Conservation (phyloP, 53 echinoderm and acorn worm genomes). For the Echinometra lucunter region DNA sequence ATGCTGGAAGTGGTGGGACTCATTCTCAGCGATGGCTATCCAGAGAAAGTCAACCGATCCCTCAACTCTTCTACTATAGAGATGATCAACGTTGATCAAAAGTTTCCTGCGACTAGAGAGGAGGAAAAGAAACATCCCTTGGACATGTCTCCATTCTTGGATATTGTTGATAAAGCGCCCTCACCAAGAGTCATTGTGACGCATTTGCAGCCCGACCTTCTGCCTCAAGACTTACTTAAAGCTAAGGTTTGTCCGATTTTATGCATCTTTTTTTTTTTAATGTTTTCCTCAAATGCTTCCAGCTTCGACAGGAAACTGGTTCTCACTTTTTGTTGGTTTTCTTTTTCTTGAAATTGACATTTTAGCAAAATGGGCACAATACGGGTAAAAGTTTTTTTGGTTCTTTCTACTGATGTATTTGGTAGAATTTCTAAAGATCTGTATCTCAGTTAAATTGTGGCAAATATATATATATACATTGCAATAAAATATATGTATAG, state of each 20-base stretch:
- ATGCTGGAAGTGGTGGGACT: slow-evolving; percentile 5
- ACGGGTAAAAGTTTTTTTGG: no score
- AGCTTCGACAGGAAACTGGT: no score
- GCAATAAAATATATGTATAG: no score
- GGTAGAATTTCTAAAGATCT: no score
- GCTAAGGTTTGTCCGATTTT: background rate
- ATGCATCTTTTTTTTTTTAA: no score
- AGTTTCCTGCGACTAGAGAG: background rate
- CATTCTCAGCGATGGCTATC: background rate
- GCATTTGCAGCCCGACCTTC: background rate
- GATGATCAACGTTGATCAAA: background rate
- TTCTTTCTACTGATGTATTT: no score
- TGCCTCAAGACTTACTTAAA: background rate
- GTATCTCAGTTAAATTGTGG: no score
- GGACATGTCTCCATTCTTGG: background rate
- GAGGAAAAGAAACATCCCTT: background rate
- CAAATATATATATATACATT: no score
- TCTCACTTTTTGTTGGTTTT: no score
- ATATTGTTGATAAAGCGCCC: background rate
- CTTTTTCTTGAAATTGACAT: no score
- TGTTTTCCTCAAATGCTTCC: no score
- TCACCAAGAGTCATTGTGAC: background rate
- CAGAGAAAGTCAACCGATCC: slow-evolving; percentile 3
- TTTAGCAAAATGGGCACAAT: no score
- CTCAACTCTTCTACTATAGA: background rate